phyloP scores from a whole-genome alignment of 2,797 vertebrate genomes.

The Mergus octosetaceus region DNA sequence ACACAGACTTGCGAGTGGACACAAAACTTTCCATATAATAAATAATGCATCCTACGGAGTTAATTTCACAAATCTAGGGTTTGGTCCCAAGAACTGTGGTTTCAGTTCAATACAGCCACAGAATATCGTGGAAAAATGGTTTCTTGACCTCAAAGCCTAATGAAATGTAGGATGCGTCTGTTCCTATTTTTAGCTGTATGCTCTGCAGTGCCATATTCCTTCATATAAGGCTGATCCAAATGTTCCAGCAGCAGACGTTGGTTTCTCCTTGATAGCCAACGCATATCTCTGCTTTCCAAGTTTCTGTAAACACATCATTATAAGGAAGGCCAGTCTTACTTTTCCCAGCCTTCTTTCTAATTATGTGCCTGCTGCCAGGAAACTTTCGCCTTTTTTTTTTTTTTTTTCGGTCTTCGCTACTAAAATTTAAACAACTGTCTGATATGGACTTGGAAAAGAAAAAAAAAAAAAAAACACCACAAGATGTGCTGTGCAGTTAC shows the following conservation, averaged over 20 bases:
- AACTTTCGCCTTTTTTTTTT: slow-evolving; percentile 16
- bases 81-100: background rate
- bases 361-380: slow-evolving; percentile 77
- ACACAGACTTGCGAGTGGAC: background rate
- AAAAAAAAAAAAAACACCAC: background rate
- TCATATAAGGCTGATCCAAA: slow-evolving; percentile 61
- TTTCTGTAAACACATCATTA: slow-evolving; percentile 74
- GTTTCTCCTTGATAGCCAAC: slow-evolving; percentile 65
- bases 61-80: background rate
- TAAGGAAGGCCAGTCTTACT: slow-evolving; percentile 28
- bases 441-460: background rate
- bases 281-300: slow-evolving; percentile 60
- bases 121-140: background rate
- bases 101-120: background rate
- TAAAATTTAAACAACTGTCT: slow-evolving; percentile 52
- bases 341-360: slow-evolving; percentile 72
- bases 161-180: background rate
- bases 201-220: slow-evolving; percentile 46
- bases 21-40: background rate
- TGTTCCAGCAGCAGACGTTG: slow-evolving; percentile 63
- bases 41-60: background rate
- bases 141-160: slow-evolving; percentile 48
- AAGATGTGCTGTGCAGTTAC: background rate
- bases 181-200: slow-evolving; percentile 51
- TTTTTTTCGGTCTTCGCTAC: background rate